Percentiles rank a stretch among this genome's conserved stretches.
Conservation (phyloP, 2,888 invertebrate species). For the Dryocosmus kuriphilus region DNA sequence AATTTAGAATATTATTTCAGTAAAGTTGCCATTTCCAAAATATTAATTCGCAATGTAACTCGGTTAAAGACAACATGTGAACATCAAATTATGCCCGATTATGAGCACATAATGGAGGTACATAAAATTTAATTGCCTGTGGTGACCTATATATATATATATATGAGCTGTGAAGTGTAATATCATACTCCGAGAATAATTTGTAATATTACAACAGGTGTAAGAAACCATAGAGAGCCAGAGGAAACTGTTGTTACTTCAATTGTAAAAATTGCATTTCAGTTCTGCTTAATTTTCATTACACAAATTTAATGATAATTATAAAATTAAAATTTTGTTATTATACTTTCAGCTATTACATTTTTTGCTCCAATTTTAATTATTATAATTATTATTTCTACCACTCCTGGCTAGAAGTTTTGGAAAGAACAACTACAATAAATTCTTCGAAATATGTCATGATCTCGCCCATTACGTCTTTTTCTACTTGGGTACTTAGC, state of each 20-base stretch:
- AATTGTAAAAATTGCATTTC: no score
- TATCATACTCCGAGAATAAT: neutral
- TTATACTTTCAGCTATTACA: no score
- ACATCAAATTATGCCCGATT: neutral
- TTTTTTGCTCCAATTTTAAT: neutral
- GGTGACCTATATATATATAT: neutral
- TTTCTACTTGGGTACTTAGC: neutral
- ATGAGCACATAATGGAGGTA: neutral
- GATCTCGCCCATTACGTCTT: neutral
- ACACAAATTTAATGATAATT: no score
- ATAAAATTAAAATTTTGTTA: no score
- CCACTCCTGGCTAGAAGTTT: neutral
- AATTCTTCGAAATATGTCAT: neutral
- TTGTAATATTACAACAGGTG: slow-evolving; percentile 11
- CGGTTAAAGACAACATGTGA: neutral
- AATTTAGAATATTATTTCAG: no score
- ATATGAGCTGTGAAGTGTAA: neutral
- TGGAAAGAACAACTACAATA: neutral
- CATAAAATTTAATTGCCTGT: neutral
- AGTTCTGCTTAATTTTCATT: no score
- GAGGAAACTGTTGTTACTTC: no score
- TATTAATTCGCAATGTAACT: no score
- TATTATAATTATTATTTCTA: neutral
- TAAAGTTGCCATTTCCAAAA: no score
- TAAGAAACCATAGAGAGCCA: no score